phyloP scores from a whole-genome alignment of 2,113 vertebrate species.

The Pseudorasbora parva region DNA sequence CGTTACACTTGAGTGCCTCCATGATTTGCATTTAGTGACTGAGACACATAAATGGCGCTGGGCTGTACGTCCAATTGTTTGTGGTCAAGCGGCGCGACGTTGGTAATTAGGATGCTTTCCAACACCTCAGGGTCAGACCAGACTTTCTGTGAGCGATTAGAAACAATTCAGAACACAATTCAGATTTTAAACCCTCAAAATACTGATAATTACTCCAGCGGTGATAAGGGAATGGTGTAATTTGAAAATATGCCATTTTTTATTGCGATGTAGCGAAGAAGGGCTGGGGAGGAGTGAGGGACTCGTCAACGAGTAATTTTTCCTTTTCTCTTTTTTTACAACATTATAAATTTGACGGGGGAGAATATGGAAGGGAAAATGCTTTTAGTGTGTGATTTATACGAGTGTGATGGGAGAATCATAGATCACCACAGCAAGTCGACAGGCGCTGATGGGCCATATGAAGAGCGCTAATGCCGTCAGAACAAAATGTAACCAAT shows the following conservation, averaged over 20 bases:
- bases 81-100: conserved; percentile 53
- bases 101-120: conserved; percentile 57
- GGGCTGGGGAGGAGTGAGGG: conserved; percentile 29
- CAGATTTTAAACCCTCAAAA: conserved; percentile 49
- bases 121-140: conserved; percentile 48
- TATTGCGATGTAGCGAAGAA: conserved; percentile 47
- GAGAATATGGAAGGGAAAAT: conserved; percentile 77
- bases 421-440: conserved; percentile 80
- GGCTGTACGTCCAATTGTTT: conserved; percentile 59
- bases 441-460: conserved; percentile 81
- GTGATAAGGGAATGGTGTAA: conserved; percentile 37
- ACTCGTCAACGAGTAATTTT: conserved; percentile 78
- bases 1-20: conserved; percentile 57
- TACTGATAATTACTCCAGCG: conserved; percentile 49
- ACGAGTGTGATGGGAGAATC: conserved; percentile 79
- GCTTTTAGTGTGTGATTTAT: conserved; percentile 86
- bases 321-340: conserved; percentile 69
- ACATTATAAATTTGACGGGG: conserved; percentile 81
- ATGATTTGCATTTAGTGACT: conserved; percentile 63
- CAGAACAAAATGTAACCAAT: conserved; percentile 87
- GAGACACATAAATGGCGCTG: conserved; percentile 56
- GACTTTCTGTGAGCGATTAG: conserved; percentile 34
- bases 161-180: conserved; percentile 47
- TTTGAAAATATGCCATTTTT: conserved; percentile 44
- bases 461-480: conserved; percentile 79